Evolutionary conservation across 92 coral and sea anemone species (phyloP).

Genomic region (Virgularia gustaviana): DNA sequence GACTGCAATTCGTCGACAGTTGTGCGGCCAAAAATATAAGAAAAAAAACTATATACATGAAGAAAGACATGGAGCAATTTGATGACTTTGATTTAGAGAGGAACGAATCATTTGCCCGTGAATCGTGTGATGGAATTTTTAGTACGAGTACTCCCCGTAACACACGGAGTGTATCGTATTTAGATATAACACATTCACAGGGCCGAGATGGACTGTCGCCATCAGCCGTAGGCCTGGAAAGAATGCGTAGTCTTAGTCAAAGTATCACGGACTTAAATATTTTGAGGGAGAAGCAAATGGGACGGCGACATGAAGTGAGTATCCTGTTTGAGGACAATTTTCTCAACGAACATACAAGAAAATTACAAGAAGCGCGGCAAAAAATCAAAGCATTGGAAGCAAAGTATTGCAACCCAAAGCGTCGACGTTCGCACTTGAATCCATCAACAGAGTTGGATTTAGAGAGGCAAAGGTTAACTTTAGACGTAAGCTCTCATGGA

Average conservation of each 20-base stretch:
- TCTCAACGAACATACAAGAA: constrained; percentile 69
- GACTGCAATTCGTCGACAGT: no score
- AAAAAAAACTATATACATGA: no score
- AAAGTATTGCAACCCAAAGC: constrained; percentile 54
- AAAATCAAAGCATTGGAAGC: constrained; percentile 80
- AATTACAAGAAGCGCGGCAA: constrained; percentile 74
- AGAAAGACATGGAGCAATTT: no score
- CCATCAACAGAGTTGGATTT: neutral
- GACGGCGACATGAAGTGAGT: constrained; percentile 49
- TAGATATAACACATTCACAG: neutral
- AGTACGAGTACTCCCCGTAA: constrained; percentile 4
- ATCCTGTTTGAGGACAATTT: constrained; percentile 77
- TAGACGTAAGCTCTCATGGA: neutral
- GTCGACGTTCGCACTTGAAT: neutral
- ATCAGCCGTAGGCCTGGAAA: constrained; percentile 7
- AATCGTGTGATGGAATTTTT: neutral
- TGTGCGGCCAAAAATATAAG: no score
- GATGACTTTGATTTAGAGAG: no score
- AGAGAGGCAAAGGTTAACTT: neutral
- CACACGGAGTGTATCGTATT: constrained; percentile 12
- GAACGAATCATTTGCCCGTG: neutral
- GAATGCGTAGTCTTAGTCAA: constrained; percentile 44
- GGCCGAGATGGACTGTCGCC: neutral
- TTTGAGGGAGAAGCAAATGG: constrained; percentile 41
- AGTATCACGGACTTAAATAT: constrained; percentile 75